These are phyloP conservation scores for Lepus townsendii DNA, from an alignment of 2,797 vertebrate species.

Conservation along the genomic window DNA sequence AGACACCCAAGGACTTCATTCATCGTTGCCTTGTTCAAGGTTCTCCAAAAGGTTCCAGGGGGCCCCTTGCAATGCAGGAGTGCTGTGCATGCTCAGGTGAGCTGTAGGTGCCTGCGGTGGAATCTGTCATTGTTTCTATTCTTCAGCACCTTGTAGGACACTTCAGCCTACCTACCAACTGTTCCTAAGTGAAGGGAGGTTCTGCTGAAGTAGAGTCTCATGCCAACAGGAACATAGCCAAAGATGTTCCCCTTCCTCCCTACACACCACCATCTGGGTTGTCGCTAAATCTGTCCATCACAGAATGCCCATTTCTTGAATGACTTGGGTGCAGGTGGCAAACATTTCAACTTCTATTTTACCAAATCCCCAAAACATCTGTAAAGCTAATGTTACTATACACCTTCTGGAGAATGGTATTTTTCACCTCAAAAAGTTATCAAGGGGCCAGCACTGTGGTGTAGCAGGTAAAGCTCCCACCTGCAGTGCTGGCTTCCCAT, in stretches of 20 bases:
- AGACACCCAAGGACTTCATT: background rate
- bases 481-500: too few species aligned
- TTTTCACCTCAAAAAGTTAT: background rate
- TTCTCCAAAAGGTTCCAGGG: background rate
- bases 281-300: background rate
- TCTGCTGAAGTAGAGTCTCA: constrained; percentile 13
- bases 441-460: background rate
- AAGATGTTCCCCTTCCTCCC: background rate
- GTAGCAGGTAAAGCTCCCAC: too few species aligned
- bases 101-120: background rate
- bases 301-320: constrained; percentile 27
- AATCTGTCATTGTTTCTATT: background rate
- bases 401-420: background rate
- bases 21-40: background rate
- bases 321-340: background rate
- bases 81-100: background rate
- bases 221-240: constrained; percentile 12
- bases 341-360: background rate
- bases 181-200: background rate
- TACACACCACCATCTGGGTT: background rate
- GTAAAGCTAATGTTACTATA: background rate
- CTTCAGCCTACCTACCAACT: constrained; percentile 45
- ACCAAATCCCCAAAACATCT: background rate
- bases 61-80: background rate
- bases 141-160: background rate